Evolutionary conservation across 2,797 vertebrate species (phyloP).

Genomic region (Eidolon dupreanum): DNA sequence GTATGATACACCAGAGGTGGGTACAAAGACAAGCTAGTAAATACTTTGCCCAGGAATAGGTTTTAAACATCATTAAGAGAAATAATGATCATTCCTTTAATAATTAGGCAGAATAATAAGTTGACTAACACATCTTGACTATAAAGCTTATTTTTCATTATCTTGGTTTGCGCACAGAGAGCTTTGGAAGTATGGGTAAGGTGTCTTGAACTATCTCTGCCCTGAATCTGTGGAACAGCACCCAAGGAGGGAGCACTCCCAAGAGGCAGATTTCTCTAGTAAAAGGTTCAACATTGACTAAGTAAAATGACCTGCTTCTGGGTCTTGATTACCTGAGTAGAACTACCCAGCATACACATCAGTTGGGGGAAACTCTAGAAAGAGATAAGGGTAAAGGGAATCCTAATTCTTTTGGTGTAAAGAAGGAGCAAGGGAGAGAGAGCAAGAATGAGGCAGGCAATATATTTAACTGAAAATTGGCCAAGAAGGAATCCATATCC

Average conservation of each 20-base stretch:
- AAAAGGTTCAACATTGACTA: not conserved
- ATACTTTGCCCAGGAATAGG: not conserved
- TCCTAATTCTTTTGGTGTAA: not conserved
- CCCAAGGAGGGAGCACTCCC: not conserved
- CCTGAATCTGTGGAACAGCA: not conserved
- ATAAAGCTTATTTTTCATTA: not conserved
- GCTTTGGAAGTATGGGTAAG: not conserved
- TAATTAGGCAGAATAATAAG: not conserved
- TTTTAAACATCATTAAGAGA: not conserved
- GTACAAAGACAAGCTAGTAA: not conserved
- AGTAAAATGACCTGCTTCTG: not conserved
- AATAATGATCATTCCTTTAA: not conserved
- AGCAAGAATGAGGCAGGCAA: not conserved
- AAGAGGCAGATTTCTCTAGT: not conserved
- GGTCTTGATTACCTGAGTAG: not conserved
- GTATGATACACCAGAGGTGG: not conserved
- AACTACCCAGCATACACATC: not conserved
- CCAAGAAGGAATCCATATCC: not conserved
- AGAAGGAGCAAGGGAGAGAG: not conserved
- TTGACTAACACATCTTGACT: not conserved
- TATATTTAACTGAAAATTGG: not conserved
- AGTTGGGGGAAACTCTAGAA: not conserved
- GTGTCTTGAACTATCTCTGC: not conserved
- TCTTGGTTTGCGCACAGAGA: not conserved
- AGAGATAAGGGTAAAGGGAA: not conserved